Percentiles rank a stretch among this genome's conserved stretches.
These are phyloP conservation scores for Acrossocheilus wenchowensis DNA, from an alignment of 2,797 vertebrate genomes.

Conservation along the genomic window DNA sequence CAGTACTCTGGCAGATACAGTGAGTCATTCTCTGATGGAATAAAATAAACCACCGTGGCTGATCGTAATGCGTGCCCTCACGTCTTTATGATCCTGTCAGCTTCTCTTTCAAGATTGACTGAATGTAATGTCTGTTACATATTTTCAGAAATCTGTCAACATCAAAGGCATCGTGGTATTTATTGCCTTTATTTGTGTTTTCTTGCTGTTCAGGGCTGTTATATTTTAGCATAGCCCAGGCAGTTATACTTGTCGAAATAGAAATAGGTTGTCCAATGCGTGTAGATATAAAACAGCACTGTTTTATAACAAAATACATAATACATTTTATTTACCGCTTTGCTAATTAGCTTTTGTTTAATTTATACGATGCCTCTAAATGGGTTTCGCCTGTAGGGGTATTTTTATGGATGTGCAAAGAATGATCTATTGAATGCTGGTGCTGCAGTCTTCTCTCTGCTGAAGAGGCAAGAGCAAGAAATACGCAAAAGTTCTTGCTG, in stretches of 20 bases:
- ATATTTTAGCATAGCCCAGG: not conserved
- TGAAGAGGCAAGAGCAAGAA: constrained; percentile 36
- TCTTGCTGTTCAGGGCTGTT: not conserved
- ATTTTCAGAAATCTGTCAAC: constrained; percentile 32
- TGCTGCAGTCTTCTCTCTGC: constrained; percentile 34
- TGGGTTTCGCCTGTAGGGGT: constrained; percentile 20
- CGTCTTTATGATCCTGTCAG: constrained; percentile 46
- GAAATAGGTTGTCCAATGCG: not conserved
- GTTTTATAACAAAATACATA: constrained; percentile 35
- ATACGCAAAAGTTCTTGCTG: constrained; percentile 8
- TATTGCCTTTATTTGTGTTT: constrained; percentile 34
- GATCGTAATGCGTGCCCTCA: constrained; percentile 16
- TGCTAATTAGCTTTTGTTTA: constrained; percentile 35
- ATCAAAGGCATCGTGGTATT: constrained; percentile 32
- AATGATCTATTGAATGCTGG: constrained; percentile 48
- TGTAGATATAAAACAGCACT: not conserved
- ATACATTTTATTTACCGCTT: constrained; percentile 26
- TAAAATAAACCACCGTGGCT: constrained; percentile 29
- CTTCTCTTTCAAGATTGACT: constrained; percentile 36
- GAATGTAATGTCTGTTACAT: constrained; percentile 39
- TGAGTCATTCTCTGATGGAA: constrained; percentile 41
- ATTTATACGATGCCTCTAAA: constrained; percentile 32
- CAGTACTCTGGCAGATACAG: constrained; percentile 21
- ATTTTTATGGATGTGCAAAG: constrained; percentile 35
- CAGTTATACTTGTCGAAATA: not conserved